Conservation (phyloP, 2,797 vertebrate genomes). For the Phoxinus dragarum region DNA sequence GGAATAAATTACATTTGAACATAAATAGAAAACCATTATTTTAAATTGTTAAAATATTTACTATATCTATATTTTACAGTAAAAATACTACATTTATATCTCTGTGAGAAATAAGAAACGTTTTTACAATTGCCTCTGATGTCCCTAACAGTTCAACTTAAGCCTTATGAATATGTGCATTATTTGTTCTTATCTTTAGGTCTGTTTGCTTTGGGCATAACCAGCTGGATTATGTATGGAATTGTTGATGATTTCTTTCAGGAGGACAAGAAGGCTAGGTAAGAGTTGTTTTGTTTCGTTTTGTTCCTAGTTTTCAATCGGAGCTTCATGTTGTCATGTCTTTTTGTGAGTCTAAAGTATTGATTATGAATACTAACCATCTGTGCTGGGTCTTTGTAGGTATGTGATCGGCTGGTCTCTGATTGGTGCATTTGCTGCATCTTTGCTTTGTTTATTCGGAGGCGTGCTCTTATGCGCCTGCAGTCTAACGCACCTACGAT, state of each 20-base stretch:
- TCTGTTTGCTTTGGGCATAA: constrained; percentile 67
- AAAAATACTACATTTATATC: background rate
- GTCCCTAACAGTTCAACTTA: background rate
- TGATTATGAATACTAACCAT: background rate
- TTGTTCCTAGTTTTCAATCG: background rate
- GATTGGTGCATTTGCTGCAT: constrained; percentile 87
- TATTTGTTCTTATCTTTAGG: constrained; percentile 60
- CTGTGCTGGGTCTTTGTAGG: constrained; percentile 67
- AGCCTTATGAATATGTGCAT: background rate
- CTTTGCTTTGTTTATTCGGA: constrained; percentile 83
- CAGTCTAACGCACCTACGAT: constrained; percentile 69
- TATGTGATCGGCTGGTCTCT: constrained; percentile 89
- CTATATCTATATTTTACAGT: background rate
- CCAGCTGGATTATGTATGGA: constrained; percentile 73
- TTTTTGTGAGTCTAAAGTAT: background rate
- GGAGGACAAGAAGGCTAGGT: constrained; percentile 8
- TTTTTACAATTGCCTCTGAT: background rate
- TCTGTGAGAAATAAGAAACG: background rate
- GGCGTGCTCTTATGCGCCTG: constrained; percentile 85
- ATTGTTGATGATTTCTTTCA: constrained; percentile 60
- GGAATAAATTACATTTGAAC: background rate
- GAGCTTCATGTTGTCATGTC: background rate
- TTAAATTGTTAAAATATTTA: background rate
- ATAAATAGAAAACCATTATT: background rate
- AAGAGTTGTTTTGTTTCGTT: background rate